Base-by-base conservation (phyloP, 1,140 invertebrate genomes). In the Formica selysi region DNA sequence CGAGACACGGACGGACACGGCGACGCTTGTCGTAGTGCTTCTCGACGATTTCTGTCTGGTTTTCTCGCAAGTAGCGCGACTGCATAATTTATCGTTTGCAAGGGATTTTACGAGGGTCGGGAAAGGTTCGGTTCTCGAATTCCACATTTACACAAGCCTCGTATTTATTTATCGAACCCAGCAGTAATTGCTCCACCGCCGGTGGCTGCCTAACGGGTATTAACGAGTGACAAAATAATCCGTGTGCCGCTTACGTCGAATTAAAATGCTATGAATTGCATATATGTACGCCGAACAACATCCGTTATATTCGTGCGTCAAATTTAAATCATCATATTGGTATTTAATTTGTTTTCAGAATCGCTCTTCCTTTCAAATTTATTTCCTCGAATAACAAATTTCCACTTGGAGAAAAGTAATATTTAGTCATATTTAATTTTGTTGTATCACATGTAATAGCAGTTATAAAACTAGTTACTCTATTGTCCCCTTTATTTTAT, bases 11-110 rank as follows among this genome's bases (percentile, higher is more conserved):
- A 48, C 57, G 26, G 48, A 57, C 51, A 68, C 32, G 61, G 51
- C 65, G 26, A 86, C 64, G 79, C 76, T 89, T 57, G 65, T 74
- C 79, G 57, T 59, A 84, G 38, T 32, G 38, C 36, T 79, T 54
- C 48, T 48, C 54, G 65, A 48, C 51, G 74, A 26, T 61, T 68
- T 79, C 84, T 26, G 62, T 57, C 41, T 70, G 80, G 80, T 67
- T 62, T 71, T 22, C 51, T 76, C 62, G 85, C 76, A 70, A 87
- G 62, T 73, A 29, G 44, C 41, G 51, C 70, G 76, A 62, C 62
- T 81, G 87, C 78, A 88, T 88, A 86, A 89, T 86, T 73, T 76
- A 86, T 81, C 41, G 68, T 70, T 76, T 44, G 32, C 54, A 73
- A 80, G 54, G 73, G 85, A 81, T 87, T 76, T 87, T 76, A 70